These are phyloP conservation scores for Erethizon dorsatum DNA, from an alignment of 2,797 vertebrate genomes.

Conservation along the genomic window DNA sequence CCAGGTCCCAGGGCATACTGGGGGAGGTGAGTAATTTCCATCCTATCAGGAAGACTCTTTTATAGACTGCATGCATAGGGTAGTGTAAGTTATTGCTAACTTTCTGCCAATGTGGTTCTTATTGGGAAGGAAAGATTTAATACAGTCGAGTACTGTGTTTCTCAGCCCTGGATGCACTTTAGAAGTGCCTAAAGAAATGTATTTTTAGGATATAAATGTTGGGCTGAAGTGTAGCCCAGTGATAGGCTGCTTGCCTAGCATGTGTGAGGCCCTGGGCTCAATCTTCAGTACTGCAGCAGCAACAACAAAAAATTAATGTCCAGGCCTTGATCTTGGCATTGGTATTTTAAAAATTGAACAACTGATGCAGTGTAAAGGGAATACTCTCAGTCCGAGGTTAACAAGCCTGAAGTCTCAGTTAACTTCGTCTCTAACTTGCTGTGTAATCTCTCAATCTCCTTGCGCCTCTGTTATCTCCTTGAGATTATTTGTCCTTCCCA, in stretches of 20 bases:
- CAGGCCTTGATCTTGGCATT: neutral
- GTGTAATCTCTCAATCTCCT: neutral
- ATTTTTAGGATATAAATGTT: neutral
- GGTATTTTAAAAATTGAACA: slow-evolving; percentile 22
- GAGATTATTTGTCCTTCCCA: neutral
- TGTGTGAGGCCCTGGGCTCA: neutral
- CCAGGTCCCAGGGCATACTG: neutral
- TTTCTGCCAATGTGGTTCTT: neutral
- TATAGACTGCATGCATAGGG: neutral
- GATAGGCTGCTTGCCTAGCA: neutral
- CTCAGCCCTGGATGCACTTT: neutral
- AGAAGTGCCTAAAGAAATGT: slow-evolving; percentile 6
- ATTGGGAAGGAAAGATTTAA: slow-evolving; percentile 1
- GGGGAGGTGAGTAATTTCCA: neutral
- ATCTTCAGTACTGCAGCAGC: neutral
- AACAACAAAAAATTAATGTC: neutral
- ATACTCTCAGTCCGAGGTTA: neutral
- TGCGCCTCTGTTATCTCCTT: neutral
- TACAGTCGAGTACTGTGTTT: neutral
- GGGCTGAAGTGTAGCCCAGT: neutral
- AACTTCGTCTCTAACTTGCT: slow-evolving; percentile 15
- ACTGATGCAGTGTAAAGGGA: neutral
- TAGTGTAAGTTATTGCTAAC: neutral
- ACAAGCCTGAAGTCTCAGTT: neutral
- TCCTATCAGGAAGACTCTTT: neutral